phyloP scores from a whole-genome alignment of 2,888 invertebrate species.

The Zygaena filipendulae region DNA sequence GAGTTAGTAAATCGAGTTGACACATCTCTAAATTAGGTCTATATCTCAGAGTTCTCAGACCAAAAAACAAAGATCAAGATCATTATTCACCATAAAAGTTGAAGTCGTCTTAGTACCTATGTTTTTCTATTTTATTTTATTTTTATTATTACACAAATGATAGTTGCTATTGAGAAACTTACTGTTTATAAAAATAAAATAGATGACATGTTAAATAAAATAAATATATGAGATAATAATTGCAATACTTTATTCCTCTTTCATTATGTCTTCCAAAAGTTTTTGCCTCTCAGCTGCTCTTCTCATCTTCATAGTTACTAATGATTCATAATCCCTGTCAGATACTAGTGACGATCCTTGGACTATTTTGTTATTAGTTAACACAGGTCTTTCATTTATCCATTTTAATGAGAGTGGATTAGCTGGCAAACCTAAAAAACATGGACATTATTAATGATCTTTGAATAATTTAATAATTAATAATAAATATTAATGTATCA shows the following conservation, averaged over 20 bases:
- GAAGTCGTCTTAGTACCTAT: too few relatives aligned
- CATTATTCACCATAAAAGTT: too few relatives aligned
- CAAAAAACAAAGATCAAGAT: too few relatives aligned
- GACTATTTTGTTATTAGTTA: conserved; percentile 38
- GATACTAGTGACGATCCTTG: conserved; percentile 53
- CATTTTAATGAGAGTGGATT: conserved; percentile 81
- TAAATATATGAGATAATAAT: too few relatives aligned
- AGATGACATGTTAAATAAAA: too few relatives aligned
- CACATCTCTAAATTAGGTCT: too few relatives aligned
- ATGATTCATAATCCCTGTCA: conserved; percentile 82
- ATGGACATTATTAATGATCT: conserved; percentile 6
- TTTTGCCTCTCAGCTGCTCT: conserved; percentile 88
- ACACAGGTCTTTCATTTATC: conserved; percentile 64
- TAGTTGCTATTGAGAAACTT: too few relatives aligned
- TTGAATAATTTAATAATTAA: not conserved
- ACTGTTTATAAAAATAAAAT: too few relatives aligned
- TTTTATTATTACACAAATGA: too few relatives aligned
- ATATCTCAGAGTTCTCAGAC: too few relatives aligned
- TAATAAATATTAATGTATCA: conserved; percentile 1
- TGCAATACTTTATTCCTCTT: conserved; percentile 64
- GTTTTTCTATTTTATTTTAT: too few relatives aligned
- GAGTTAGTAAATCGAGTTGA: too few relatives aligned
- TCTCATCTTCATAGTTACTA: conserved; percentile 81
- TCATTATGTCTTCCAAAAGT: conserved; percentile 75
- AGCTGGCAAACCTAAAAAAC: conserved; percentile 67